Evolutionary conservation across 2,113 vertebrate species (phyloP).

Genomic region (Ursus arctos): DNA sequence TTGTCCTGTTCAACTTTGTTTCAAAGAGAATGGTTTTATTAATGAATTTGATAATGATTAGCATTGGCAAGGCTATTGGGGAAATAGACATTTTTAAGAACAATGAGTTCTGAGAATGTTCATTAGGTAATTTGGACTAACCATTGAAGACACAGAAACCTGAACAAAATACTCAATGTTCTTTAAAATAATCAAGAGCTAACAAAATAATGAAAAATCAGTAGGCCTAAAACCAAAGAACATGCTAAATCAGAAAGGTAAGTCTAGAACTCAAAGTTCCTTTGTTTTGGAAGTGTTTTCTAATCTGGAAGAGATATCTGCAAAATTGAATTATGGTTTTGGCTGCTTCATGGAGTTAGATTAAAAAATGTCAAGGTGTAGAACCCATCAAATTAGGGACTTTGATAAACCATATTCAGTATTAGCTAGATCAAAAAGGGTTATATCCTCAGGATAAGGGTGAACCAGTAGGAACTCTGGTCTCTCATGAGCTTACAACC

Average conservation of each 20-base stretch:
- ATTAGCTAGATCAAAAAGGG: neutral
- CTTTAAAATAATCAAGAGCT: neutral
- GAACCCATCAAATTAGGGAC: neutral
- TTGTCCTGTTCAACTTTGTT: neutral
- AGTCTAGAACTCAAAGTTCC: neutral
- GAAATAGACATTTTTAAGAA: neutral
- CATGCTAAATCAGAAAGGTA: neutral
- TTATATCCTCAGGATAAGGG: neutral
- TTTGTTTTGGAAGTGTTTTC: neutral
- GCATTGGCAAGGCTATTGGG: neutral
- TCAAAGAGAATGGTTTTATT: conserved; percentile 34
- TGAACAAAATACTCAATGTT: neutral
- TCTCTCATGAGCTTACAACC: neutral
- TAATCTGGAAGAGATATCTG: neutral
- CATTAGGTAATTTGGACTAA: neutral
- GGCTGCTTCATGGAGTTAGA: neutral
- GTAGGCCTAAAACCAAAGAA: neutral
- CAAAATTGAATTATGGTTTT: neutral
- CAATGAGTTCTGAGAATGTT: neutral
- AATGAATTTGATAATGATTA: conserved; percentile 32
- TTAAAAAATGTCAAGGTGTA: neutral
- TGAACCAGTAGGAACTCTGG: neutral
- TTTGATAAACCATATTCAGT: neutral
- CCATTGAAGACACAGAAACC: neutral
- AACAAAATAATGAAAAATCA: neutral